Evolutionary conservation across 2,113 vertebrate species (phyloP).

Genomic region (Ptilonorhynchus violaceus): DNA sequence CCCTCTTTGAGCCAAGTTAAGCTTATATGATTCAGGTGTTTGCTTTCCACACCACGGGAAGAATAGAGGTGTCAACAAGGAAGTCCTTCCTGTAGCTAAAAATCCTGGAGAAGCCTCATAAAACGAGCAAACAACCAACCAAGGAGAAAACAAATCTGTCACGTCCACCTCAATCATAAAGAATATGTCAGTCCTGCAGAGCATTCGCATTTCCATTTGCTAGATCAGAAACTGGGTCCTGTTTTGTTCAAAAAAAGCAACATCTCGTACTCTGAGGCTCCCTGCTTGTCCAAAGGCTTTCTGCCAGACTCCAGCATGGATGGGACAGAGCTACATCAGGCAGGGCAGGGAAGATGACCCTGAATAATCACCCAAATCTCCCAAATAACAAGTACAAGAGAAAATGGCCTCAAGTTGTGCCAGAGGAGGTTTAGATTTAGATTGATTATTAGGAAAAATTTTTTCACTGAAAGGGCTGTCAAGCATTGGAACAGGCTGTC

Average conservation of each 20-base stretch:
- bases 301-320: accelerated
- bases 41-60: background rate
- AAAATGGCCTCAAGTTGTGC: background rate
- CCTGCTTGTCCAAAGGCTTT: background rate
- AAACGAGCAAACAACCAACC: background rate
- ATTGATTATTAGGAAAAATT: background rate
- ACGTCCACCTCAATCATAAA: background rate
- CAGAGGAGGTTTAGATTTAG: background rate
- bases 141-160: background rate
- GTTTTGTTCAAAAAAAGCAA: background rate
- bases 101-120: background rate
- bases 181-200: background rate
- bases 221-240: background rate
- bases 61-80: background rate
- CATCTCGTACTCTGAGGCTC: background rate
- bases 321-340: accelerated
- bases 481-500: background rate
- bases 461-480: background rate
- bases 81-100: background rate
- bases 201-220: background rate
- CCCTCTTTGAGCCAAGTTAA: background rate
- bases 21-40: background rate
- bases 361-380: accelerated
- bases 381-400: background rate
- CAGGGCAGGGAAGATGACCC: background rate